Conservation (phyloP, 1,140 invertebrate genomes). For the Aphis gossypii region DNA sequence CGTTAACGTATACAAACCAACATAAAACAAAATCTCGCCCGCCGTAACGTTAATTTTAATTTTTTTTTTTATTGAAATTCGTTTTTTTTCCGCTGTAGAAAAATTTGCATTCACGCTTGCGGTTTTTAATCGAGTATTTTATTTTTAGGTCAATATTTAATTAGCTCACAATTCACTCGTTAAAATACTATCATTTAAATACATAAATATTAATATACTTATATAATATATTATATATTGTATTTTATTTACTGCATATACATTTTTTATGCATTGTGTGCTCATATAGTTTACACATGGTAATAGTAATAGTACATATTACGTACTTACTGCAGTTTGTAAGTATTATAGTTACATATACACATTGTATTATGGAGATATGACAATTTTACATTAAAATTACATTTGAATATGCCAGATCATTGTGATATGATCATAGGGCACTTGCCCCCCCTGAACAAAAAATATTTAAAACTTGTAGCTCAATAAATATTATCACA, state of each 20-base stretch:
- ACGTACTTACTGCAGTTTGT: not conserved
- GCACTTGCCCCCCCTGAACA: too few species aligned
- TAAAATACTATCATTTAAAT: not conserved
- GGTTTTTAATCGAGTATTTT: not conserved
- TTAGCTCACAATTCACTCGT: not conserved
- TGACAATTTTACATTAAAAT: too few species aligned
- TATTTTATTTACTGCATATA: not conserved
- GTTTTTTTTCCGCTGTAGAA: not conserved
- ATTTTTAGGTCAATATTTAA: not conserved
- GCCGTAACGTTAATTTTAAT: not conserved
- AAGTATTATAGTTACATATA: not conserved
- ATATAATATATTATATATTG: not conserved
- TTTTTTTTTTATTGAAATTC: not conserved
- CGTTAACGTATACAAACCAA: not conserved
- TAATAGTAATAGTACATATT: not conserved
- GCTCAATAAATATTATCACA: too few species aligned
- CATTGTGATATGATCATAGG: too few species aligned
- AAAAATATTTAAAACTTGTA: too few species aligned
- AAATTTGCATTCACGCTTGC: not conserved
- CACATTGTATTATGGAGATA: too few species aligned
- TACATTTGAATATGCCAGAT: too few species aligned
- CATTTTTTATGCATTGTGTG: not conserved
- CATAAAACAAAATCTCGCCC: not conserved
- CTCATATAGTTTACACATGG: not conserved
- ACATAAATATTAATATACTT: not conserved